Base-by-base conservation (phyloP, 2,113 vertebrate species). In the Zosterops japonicus region DNA sequence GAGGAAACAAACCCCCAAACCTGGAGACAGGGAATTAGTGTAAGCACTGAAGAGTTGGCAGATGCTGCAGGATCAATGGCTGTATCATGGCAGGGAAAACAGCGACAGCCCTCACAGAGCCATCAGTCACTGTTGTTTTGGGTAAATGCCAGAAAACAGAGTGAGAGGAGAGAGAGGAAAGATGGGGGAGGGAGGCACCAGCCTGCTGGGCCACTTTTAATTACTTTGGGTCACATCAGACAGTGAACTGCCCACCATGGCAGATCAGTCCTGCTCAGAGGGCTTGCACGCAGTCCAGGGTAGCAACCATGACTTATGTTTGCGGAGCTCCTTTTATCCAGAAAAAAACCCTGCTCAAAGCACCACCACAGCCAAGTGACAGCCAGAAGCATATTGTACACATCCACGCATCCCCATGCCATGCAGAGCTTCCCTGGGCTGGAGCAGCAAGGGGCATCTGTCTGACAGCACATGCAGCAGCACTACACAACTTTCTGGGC, bases 11-110 rank as follows among this genome's bases (percentile, higher is more conserved):
- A 1, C 4, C 1, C 33, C 72, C 59, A 89, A 35, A 94, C 57
- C 81, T 72, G 61, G 68, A 92, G 46, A 35, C 53, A 87, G 60
- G 49, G 93, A 83, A 90, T 85, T 91, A 83, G 57, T 85, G 55
- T 42, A 65, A 85, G 57, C 0, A 1, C 28, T 69, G 92, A 53
- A 90, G 82, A 93, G 35, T 20, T 94, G 95, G 80, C 93, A 95
- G 94, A 87, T 87, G 94, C 87, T 93, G 72, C 63, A 0, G 6
- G 83, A 95, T 97, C 95, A 93, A 92, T 89, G 95, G 74, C 83
- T 0, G 0, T 68, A 64, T 81, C 77, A 49, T 87, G 87, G 82
- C 82, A 92, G 79, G 56, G 53, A 77, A 92, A 90, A 74, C 78
- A 93, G 86, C 1, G 3, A 64, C 84, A 95, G 69, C 64, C 69